phyloP scores from a whole-genome alignment of 2,113 vertebrate species.

The Nibea coibor region DNA sequence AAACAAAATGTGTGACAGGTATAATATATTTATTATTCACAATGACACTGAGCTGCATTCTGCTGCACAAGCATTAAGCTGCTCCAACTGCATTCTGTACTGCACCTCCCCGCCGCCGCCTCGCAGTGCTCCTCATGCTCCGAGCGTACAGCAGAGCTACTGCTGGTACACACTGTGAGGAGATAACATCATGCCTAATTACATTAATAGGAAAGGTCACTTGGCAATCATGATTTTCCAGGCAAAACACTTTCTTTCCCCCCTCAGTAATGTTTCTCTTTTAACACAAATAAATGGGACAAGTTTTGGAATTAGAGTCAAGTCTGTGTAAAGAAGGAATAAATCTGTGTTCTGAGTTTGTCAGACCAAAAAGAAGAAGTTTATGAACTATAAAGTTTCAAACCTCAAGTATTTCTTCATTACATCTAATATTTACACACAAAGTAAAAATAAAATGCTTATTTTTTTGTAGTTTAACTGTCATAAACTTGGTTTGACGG shows the following conservation, averaged over 20 bases:
- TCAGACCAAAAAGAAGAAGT: no score
- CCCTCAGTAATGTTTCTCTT: neutral
- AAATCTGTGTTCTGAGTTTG: no score
- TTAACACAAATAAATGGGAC: neutral
- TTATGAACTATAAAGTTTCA: no score
- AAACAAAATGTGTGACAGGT: slow-evolving; percentile 57
- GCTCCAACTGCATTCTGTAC: slow-evolving; percentile 56
- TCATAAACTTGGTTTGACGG: neutral
- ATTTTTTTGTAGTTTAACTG: neutral
- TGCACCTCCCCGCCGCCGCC: slow-evolving; percentile 50
- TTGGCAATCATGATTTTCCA: slow-evolving; percentile 36
- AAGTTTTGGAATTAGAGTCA: neutral
- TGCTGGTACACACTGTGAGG: slow-evolving; percentile 29
- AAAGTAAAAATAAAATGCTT: neutral
- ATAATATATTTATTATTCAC: slow-evolving; percentile 69
- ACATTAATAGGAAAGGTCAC: slow-evolving; percentile 53
- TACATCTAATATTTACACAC: neutral
- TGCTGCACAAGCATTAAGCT: slow-evolving; percentile 71
- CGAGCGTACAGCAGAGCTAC: slow-evolving; percentile 26
- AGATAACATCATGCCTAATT: slow-evolving; percentile 60
- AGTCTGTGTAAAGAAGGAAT: no score
- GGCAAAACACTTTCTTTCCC: slow-evolving; percentile 10
- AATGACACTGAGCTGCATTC: slow-evolving; percentile 70
- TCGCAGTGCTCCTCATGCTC: slow-evolving; percentile 46
- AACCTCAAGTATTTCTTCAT: neutral